Evolutionary conservation across 2,888 invertebrate genomes (phyloP), one percentile per base, ranked within the genome.

Genomic region (Prosopocoilus inquinatus): DNA sequence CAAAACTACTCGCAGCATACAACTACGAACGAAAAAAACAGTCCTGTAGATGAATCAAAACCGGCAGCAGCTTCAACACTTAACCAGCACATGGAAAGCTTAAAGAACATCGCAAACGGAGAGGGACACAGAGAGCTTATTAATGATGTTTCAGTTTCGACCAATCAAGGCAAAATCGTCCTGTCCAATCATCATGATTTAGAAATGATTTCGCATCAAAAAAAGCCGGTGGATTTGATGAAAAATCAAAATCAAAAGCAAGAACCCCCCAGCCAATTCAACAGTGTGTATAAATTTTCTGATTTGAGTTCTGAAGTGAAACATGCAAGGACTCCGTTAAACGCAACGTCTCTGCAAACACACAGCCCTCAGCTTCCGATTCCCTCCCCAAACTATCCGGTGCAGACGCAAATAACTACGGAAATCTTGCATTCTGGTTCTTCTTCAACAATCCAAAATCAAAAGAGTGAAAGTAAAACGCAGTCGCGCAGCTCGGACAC

Each of bases 341-440:
- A 65, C 43, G 60, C 60, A 8, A 65, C 63, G 55, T 63, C 68
- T 11, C 68, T 70, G 50, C 69, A 73, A 58, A 72, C 71, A 38
- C 72, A 73, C 62, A 75, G 74, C 57, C 74, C 75, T 15, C 74
- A 76, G 60, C 62, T 75, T 60, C 75, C 76, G 32, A 64, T 70
- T 46, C 73, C 75, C 33, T 75, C 76, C 15, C 75, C 75, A 3
- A 75, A 72, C 57, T 75, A 75, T 65, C 76, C 73, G 20, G 65
- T 73, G 53, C 72, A 70, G 63, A 69, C 67, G 28, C 67, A 67
- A 57, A 50, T 67, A 44, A 62, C 62, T 7, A 49, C 52, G 46
- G 56, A 65, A 36, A 16, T 16, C 13, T 15, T 15, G 9, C 16
- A 9, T 11, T 15, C 15, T 41, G 9, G 16, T 41, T 41, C 41